Percentiles rank a stretch among this genome's conserved stretches.
phyloP scores from a whole-genome alignment of 2,797 vertebrate species.

The Hapalemur alaotrensis region DNA sequence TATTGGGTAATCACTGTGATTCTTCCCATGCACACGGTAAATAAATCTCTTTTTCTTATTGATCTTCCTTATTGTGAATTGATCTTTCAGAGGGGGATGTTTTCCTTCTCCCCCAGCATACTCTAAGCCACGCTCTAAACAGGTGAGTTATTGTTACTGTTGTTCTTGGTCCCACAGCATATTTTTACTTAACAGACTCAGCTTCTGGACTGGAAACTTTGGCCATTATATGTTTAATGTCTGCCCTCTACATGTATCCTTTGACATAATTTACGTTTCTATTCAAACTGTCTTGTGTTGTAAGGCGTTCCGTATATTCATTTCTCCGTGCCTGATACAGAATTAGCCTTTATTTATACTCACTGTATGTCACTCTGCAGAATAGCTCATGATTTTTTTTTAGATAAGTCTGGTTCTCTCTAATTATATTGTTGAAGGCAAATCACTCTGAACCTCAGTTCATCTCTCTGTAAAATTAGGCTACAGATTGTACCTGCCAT shows the following conservation, averaged over 20 bases:
- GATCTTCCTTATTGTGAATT: background rate
- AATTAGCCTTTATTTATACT: constrained; percentile 4
- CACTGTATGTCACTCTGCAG: background rate
- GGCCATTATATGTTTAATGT: background rate
- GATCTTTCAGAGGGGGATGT: background rate
- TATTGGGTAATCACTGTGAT: background rate
- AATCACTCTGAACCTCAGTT: background rate
- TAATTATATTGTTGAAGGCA: constrained; percentile 7
- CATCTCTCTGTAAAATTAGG: background rate
- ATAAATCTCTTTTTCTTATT: background rate
- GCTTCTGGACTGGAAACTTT: background rate
- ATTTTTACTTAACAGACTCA: background rate
- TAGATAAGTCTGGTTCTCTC: background rate
- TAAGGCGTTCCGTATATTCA: background rate
- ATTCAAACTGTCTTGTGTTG: background rate
- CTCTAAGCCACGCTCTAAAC: background rate
- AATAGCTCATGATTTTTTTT: background rate
- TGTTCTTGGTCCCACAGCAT: background rate
- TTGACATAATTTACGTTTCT: background rate
- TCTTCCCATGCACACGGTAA: background rate
- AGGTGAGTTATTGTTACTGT: background rate
- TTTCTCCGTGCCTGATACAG: background rate
- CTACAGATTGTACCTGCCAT: background rate
- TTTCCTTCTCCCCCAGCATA: background rate
- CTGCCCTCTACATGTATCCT: background rate